Evolutionary conservation across 2,113 vertebrate species (phyloP).

Genomic region (Rostratula benghalensis): DNA sequence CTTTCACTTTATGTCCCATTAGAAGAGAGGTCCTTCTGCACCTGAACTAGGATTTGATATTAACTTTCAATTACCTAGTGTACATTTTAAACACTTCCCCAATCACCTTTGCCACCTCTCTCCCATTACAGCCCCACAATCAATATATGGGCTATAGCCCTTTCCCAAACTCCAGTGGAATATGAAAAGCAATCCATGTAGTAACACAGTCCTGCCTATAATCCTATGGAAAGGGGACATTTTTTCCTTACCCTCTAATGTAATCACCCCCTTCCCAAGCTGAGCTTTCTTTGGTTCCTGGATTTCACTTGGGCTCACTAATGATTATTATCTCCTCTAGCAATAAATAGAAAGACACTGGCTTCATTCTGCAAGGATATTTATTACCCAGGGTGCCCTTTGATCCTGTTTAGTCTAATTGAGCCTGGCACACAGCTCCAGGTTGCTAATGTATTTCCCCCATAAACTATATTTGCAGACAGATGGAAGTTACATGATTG

Average conservation of each 20-base stretch:
- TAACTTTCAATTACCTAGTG: slow-evolving; percentile 14
- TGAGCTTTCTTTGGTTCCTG: background rate
- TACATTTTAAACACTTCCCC: slow-evolving; percentile 30
- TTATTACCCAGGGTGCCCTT: slow-evolving; percentile 57
- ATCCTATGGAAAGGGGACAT: background rate
- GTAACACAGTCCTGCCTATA: background rate
- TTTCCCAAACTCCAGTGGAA: background rate
- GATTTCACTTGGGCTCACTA: background rate
- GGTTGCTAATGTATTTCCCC: slow-evolving; percentile 58
- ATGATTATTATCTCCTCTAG: slow-evolving; percentile 1
- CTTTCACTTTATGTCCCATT: slow-evolving; percentile 2
- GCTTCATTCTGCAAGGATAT: slow-evolving; percentile 7
- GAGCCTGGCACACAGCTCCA: slow-evolving; percentile 42
- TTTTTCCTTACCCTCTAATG: background rate
- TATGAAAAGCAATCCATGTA: background rate
- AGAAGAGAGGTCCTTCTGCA: background rate
- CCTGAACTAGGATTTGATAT: background rate
- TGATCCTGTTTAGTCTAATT: slow-evolving; percentile 66
- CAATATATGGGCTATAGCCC: accelerated
- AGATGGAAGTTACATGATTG: slow-evolving; percentile 52
- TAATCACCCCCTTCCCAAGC: background rate
- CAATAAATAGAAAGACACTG: background rate
- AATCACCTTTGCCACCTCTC: background rate
- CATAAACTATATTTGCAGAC: slow-evolving; percentile 43
- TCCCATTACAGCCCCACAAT: background rate